Evolutionary conservation across 2,113 vertebrate species (phyloP), one percentile per base, ranked within the genome.

Genomic region (Rhombomys opimus): DNA sequence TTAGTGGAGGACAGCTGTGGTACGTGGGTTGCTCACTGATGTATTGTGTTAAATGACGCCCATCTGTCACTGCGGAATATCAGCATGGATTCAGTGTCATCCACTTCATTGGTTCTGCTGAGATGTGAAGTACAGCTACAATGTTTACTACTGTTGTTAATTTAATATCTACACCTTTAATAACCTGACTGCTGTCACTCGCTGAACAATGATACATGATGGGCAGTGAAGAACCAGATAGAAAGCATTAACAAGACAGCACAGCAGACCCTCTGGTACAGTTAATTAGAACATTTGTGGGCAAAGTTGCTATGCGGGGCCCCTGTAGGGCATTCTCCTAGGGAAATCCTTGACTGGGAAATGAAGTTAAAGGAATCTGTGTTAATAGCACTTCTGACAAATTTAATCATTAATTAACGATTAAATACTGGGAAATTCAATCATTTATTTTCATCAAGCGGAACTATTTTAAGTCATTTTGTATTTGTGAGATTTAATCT

Each of bases 141-240:
- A 98, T 99, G 99, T 99, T 99, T 99, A 99, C 99, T 98, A 98
- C 98, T 98, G 98, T 98, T 98, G 98, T 98, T 99, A 99, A 99
- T 99, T 99, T 99, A 99, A 99, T 99, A 99, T 98, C 99, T 99
- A 99, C 98, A 99, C 98, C 99, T 99, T 98, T 99, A 99, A 99
- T 99, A 99, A 99, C 99, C 98, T 98, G 98, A 98, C 98, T 98
- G 98, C 98, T 99, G 99, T 99, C 98, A 98, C 98, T 99, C 6
- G 95, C 98, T 94, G 97, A 98, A 98, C 98, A 98, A 98, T 99
- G 99, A 99, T 99, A 98, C 98, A 99, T 99, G 99, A 98, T 98
- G 97, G 97, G 96, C 97, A 97, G 97, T 86, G 92, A 98, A 97
- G 89, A 98, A 97, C 94, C 97, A 98, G 98, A 98, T 93, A 98